A percentile compares a stretch with the other conserved stretches of the same genome.
Conservation (phyloP, 1,140 invertebrate species). For the Aphis craccivora region DNA sequence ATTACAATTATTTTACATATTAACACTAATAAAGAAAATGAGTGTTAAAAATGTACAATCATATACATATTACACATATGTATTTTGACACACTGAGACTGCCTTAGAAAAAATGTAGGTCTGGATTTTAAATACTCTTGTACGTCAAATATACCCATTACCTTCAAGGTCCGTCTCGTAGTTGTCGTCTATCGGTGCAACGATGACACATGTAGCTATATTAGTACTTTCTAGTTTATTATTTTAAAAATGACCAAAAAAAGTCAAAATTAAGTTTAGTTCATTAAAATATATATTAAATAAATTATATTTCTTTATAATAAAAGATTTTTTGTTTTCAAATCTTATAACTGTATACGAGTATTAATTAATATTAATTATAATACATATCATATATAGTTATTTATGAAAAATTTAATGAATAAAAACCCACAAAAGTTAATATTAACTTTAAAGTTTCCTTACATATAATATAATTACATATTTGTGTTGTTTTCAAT, state of each 20-base stretch:
- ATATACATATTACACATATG: too few relatives aligned
- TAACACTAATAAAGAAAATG: too few relatives aligned
- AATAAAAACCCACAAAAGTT: neutral
- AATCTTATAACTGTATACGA: neutral
- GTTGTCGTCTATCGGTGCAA: neutral
- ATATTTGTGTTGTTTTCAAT: neutral
- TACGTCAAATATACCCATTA: neutral
- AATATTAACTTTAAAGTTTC: neutral
- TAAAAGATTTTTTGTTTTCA: neutral
- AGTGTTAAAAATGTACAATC: too few relatives aligned
- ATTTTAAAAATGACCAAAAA: neutral
- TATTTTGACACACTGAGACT: neutral
- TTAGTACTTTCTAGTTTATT: neutral
- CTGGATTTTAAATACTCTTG: neutral
- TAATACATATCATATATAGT: neutral
- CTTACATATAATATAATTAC: constrained; percentile 14
- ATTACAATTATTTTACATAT: too few relatives aligned
- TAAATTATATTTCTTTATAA: neutral
- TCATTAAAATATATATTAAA: neutral
- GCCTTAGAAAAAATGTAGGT: neutral
- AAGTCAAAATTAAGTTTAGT: neutral
- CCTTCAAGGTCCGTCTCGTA: neutral
- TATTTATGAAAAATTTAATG: neutral
- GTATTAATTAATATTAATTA: neutral
- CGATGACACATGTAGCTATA: neutral